Base-by-base conservation (phyloP, 1,140 invertebrate species). In the Thaumetopoea pityocampa region DNA sequence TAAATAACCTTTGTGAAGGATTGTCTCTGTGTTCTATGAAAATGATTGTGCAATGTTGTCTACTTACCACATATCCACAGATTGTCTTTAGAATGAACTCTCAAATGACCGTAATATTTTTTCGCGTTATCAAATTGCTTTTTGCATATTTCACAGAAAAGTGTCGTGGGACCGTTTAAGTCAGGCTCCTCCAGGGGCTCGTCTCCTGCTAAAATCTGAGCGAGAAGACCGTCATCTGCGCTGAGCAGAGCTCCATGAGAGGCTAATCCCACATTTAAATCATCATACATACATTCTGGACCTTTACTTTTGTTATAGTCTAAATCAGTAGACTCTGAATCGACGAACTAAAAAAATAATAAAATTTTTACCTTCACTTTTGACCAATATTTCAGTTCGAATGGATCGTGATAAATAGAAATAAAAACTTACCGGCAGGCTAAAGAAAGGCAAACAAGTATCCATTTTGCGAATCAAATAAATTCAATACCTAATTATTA, bases 41-140 rank as follows among this genome's bases (percentile, higher is more conserved):
- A n/a, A n/a, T n/a, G n/a, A n/a, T n/a, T n/a, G n/a, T n/a, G n/a
- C n/a, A n/a, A n/a, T n/a, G n/a, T n/a, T n/a, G n/a, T n/a, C 11
- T 26, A 46, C 67, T 53, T 40, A 82, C 80, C 78, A 70, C 80
- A 84, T 26, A 67, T 60, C 80, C 80, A 84, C 12, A 71, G 52
- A 50, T 78, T 79, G 17, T 79, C 71, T 40, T 84, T 82, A 9
- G 78, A 79, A 51, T 84, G 80, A 6, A 82, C 72, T 43, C 76
- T 44, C 10, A 84, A 47, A 38, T 84, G 80, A 11, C 80, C 80
- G 64, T 80, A 81, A 42, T 84, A 84, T 28, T 82, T 81, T 29
- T 79, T 82, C 11, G 77, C 73, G 51, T 84, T 84, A 32, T 80
- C 74, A 56, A 84, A 84, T 42, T 67, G 64, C 40, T 81, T 82